These are phyloP conservation scores for Myotis myotis DNA, from an alignment of 2,797 vertebrate species.

Conservation along the genomic window DNA sequence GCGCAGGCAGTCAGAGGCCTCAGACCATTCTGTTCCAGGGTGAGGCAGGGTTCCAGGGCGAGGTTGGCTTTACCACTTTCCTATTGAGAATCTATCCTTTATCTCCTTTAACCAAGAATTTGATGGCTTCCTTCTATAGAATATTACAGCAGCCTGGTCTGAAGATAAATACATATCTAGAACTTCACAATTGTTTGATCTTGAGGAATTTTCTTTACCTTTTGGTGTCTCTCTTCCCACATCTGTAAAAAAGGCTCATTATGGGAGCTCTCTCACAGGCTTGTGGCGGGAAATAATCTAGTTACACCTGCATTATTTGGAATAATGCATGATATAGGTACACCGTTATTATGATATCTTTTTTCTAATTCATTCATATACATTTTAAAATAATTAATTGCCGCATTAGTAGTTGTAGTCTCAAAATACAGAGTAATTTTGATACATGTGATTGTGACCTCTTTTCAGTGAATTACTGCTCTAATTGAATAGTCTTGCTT, in stretches of 20 bases:
- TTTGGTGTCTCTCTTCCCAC: neutral
- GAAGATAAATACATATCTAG: neutral
- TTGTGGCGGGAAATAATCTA: neutral
- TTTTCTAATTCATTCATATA: conserved; percentile 5
- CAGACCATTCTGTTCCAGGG: neutral
- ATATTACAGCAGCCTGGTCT: neutral
- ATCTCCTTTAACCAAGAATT: neutral
- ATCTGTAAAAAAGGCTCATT: neutral
- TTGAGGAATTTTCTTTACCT: neutral
- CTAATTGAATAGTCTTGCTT: conserved; percentile 53
- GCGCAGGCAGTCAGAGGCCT: neutral
- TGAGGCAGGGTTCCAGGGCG: neutral
- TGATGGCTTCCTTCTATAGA: conserved; percentile 6
- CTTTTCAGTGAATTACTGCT: conserved; percentile 66
- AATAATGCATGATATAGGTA: neutral
- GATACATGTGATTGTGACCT: conserved; percentile 53
- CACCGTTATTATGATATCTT: neutral
- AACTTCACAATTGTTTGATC: neutral
- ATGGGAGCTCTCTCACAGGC: neutral
- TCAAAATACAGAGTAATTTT: conserved; percentile 55
- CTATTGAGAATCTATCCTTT: neutral
- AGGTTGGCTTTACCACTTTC: neutral
- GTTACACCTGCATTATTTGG: neutral
- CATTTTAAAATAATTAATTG: conserved; percentile 58
- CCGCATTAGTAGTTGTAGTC: neutral